Evolutionary conservation across 2,797 vertebrate species (phyloP).

Genomic region (Lates japonicus): DNA sequence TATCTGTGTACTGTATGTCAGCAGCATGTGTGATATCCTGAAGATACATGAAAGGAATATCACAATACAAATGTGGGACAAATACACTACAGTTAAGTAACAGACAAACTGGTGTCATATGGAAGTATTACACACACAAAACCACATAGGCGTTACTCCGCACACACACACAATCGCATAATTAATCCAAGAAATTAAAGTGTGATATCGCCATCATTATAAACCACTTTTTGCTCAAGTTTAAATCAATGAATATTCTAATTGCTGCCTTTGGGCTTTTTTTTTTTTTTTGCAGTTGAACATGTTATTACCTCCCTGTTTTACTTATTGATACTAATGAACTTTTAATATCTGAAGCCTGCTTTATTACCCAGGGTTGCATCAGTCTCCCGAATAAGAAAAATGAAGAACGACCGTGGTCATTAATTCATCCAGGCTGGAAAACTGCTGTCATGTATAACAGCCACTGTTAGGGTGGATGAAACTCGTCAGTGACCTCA

Average conservation of each 20-base stretch:
- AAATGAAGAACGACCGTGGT: slow-evolving; percentile 35
- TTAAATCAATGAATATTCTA: slow-evolving; percentile 71
- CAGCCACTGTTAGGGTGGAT: background rate
- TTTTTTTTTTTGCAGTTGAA: slow-evolving; percentile 44
- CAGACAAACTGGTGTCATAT: background rate
- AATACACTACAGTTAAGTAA: background rate
- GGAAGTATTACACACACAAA: background rate
- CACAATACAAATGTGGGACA: background rate
- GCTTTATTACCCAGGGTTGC: slow-evolving; percentile 71
- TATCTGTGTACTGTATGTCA: background rate
- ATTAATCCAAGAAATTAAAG: slow-evolving; percentile 65
- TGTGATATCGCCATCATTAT: slow-evolving; percentile 53
- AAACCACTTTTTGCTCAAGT: slow-evolving; percentile 51
- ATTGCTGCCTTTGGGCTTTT: slow-evolving; percentile 56
- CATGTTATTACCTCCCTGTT: slow-evolving; percentile 45
- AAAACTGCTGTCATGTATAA: slow-evolving; percentile 20
- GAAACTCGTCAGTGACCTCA: slow-evolving; percentile 16
- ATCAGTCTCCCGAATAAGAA: slow-evolving; percentile 66
- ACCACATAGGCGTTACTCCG: slow-evolving; percentile 15
- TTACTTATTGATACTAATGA: slow-evolving; percentile 66
- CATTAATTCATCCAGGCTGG: slow-evolving; percentile 34
- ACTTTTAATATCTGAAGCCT: slow-evolving; percentile 51
- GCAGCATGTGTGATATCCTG: background rate
- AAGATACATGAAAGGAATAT: background rate
- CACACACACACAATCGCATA: slow-evolving; percentile 11